Base-by-base conservation (phyloP, 2,113 vertebrate species). In the Oreocharis arfaki region DNA sequence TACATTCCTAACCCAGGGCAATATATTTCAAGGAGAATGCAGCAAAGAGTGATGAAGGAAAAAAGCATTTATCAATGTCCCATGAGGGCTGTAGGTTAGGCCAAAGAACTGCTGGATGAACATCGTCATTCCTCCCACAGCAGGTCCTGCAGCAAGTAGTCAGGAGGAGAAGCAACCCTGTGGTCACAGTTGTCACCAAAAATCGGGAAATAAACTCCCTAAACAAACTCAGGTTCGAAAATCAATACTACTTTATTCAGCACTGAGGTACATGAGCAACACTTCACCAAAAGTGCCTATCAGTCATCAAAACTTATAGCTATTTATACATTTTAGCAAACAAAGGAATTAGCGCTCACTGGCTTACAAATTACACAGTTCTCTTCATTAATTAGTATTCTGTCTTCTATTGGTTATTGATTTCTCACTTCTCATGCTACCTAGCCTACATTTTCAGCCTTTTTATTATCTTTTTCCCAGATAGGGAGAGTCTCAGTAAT, bases 251-350 rank as follows among this genome's bases (percentile, higher is more conserved):
- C 13, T 67, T 89, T 39, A 39, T n/a, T n/a, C 28, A 52, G 37
- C 33, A 42, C 13, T 30, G 33, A 82, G 33, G 24, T 53, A 30
- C 10, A 5, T 3, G 3, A 30, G 61, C 10, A 44, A 24, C 19
- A 52, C 16, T 57, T 44, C 52, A 59, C 7, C 37, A 44, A 59
- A 52, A 0, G 0, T 4, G 16, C 39, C 4, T 11, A 33, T 21
- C 8, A 13, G 37, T 28, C 28, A 74, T 35, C 16, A 67, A 67
- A 67, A 39, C 46, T 39, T n/a, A 2, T 4, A 82, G 12, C 6
- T 57, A 13, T 33, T 28, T 52, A 14, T 10, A 19, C 11, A 27
- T 47, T 53, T 60, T 41, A 28, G 20, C 20, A 82, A 60, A 67
- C 7, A 18, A 65, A 75, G 46, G 30, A 75, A 68, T 32, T 35